Percentiles rank a stretch among this genome's conserved stretches.
Evolutionary conservation across 37 sponge, comb jelly and placozoan species (phyloP).

Genomic region (Chondrosia reniformis): DNA sequence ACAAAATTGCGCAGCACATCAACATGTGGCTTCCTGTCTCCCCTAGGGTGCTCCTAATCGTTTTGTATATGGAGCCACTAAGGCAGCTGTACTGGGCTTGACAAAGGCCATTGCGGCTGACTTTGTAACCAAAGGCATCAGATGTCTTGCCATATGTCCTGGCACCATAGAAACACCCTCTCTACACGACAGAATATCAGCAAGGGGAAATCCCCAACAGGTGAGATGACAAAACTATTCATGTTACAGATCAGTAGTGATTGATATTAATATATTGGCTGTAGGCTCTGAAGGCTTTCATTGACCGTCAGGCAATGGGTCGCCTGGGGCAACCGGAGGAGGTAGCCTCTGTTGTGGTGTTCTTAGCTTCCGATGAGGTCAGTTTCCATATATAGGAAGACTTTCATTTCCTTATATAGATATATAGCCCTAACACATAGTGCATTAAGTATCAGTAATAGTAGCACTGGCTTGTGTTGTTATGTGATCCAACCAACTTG

Average conservation of each 20-base stretch:
- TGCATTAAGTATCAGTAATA: no score
- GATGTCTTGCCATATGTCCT: constrained; percentile 81
- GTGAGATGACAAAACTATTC: constrained; percentile 10
- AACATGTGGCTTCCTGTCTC: neutral
- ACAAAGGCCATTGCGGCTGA: constrained; percentile 77
- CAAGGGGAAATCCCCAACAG: constrained; percentile 58
- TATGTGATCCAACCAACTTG: no score
- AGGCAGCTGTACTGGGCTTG: constrained; percentile 80
- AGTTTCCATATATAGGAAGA: neutral
- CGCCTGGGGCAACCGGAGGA: constrained; percentile 75
- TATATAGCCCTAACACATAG: no score
- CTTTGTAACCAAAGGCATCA: constrained; percentile 56
- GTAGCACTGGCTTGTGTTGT: no score
- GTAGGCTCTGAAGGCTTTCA: constrained; percentile 43
- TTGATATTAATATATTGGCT: neutral
- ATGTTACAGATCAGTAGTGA: neutral
- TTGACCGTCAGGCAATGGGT: constrained; percentile 79
- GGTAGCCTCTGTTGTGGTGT: constrained; percentile 63
- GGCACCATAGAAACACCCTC: constrained; percentile 25
- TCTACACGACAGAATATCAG: constrained; percentile 43
- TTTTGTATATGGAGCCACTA: constrained; percentile 71
- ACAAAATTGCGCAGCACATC: no score
- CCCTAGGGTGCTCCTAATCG: constrained; percentile 58
- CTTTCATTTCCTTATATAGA: neutral
- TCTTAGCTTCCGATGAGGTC: constrained; percentile 83